Percentiles rank a stretch among this genome's conserved stretches.
Conservation (phyloP, 1,140 invertebrate genomes). For the Pseudomyrmex sp. region DNA sequence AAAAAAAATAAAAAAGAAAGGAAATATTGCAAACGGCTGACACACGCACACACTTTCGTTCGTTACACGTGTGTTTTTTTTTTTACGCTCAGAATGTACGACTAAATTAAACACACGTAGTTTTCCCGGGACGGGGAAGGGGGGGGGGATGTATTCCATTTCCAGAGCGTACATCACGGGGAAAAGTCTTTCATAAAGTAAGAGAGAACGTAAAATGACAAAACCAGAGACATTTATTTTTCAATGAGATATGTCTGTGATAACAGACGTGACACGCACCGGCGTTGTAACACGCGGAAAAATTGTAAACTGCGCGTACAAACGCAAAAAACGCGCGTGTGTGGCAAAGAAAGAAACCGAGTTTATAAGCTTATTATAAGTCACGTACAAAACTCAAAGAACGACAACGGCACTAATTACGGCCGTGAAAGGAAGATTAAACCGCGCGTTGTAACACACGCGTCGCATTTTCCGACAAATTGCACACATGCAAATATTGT, state of each 20-base stretch:
- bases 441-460: neutral
- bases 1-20: conserved; percentile 7
- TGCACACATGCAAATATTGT: neutral
- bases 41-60: conserved; percentile 34
- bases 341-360: too few relatives aligned
- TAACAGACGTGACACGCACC: neutral
- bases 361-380: neutral
- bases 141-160: conserved; percentile 6
- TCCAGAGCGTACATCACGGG: neutral
- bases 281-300: neutral
- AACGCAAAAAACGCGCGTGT: neutral
- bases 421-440: conserved; percentile 6
- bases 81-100: conserved; percentile 41
- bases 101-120: conserved; percentile 50
- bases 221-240: conserved; percentile 40
- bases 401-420: conserved; percentile 12
- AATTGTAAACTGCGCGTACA: neutral
- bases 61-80: conserved; percentile 7
- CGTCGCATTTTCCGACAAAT: neutral
- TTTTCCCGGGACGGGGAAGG: neutral
- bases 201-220: conserved; percentile 14
- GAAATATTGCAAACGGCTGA: conserved; percentile 27
- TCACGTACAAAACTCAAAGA: neutral
- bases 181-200: conserved; percentile 27
- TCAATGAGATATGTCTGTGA: conserved; percentile 22